Evolutionary conservation across 2,888 invertebrate species (phyloP), one percentile per base, ranked within the genome.

Genomic region (Macrophya annulata): DNA sequence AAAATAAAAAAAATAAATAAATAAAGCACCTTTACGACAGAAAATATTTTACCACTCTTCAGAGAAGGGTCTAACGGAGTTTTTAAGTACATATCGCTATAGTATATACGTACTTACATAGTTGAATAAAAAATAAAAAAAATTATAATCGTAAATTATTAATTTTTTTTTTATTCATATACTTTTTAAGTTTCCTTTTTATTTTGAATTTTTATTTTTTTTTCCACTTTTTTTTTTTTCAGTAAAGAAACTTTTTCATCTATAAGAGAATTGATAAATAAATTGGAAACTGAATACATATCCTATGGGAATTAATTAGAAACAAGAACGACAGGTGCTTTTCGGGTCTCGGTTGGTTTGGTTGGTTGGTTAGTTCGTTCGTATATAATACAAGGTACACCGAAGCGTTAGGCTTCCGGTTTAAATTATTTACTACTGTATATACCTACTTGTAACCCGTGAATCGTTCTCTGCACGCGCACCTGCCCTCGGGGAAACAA

Each of bases 381-480:
- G 37, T 68, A 31, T 68, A 31, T 9, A 48, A 48, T 15, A 15
- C 37, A 17, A 68, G 31, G 37, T n/a, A 43, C 55, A 31, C 77
- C 51, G 48, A 25, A 6, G 9, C 51, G 3, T 77, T 37, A 4
- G 31, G 51, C 77, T 77, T 77, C 77, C 77, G 77, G 77, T 55
- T 40, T 37, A 9, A 12, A 51, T 25, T 48, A 21, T 77, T 55
- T 76, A 76, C 45, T 76, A 48, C 76, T 76, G 76, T 10, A 76
- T 10, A 76, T 55, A 25, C 25, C 62, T 62, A n/a, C 76, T 76
- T 37, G 77, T 17, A 21, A 51, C 74, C 74, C 45, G 45, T 45
- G 74, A 9, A 74, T 74, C 74, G 74, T 43, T 55, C 55, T 55
- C 55, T 55, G 77, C 77, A 77, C 77, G 51, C 55, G 77, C 77